A percentile compares a stretch with the other conserved stretches of the same genome.
These are phyloP conservation scores for Mesorhabditis spiculigera DNA, from an alignment of 2,888 invertebrate species.

Conservation along the genomic window DNA sequence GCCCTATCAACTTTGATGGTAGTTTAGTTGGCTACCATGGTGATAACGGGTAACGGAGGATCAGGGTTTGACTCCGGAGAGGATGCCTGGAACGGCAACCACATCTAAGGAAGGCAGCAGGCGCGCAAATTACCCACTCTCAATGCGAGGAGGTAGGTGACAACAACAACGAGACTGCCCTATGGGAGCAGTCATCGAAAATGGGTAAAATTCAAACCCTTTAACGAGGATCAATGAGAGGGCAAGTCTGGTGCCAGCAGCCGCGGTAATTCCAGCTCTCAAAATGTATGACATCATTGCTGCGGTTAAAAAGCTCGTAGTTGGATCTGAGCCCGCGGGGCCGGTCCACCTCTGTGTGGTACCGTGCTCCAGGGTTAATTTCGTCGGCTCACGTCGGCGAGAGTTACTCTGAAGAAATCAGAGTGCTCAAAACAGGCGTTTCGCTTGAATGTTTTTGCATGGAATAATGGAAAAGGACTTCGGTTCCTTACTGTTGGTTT, in stretches of 20 bases:
- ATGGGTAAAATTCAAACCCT: conserved; percentile 68
- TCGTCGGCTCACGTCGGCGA: no score
- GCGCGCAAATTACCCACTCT: no score
- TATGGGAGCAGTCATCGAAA: conserved; percentile 61
- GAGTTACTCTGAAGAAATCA: no score
- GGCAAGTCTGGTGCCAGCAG: no score
- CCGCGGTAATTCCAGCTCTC: conserved; percentile 71
- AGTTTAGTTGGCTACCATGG: conserved; percentile 71
- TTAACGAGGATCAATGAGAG: conserved; percentile 32
- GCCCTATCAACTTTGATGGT: conserved; percentile 67
- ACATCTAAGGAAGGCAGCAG: conserved; percentile 47
- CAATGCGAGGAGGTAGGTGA: no score
- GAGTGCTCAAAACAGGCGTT: no score
- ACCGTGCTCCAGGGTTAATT: no score
- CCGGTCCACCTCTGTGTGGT: conserved; percentile 33
- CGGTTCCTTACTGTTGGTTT: not conserved
- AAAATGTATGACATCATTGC: conserved; percentile 73
- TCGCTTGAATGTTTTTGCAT: no score
- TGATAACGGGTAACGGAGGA: conserved; percentile 71
- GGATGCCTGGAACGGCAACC: conserved; percentile 70
- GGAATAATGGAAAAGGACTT: not conserved
- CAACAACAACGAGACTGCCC: no score
- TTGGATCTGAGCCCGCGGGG: conserved; percentile 60
- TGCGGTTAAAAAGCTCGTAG: conserved; percentile 69
- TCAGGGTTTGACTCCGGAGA: conserved; percentile 73